phyloP scores from a whole-genome alignment of 2,797 vertebrate species.

The Benthosema pterotum region DNA sequence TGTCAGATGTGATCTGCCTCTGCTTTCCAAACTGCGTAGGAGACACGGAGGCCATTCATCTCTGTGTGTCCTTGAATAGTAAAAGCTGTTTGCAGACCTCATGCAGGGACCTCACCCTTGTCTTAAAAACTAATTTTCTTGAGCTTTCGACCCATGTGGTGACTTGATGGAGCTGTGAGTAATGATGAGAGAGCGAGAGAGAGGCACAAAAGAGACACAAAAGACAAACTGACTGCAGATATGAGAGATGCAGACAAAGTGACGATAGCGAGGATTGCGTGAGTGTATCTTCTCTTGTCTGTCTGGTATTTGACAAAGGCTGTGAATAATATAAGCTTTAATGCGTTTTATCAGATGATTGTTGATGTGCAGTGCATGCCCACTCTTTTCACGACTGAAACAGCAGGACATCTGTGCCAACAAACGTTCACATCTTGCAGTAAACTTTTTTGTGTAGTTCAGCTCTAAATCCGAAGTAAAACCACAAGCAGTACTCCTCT shows the following conservation, averaged over 20 bases:
- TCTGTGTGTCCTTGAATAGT: constrained; percentile 66
- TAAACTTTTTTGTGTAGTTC: too few species aligned
- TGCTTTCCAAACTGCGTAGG: constrained; percentile 38
- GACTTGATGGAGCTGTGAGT: constrained; percentile 49
- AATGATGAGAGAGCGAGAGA: constrained; percentile 22
- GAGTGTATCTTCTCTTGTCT: not conserved
- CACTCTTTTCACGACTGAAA: not conserved
- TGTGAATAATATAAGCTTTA: not conserved
- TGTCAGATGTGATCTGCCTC: constrained; percentile 26
- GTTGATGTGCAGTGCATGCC: not conserved
- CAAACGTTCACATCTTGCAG: too few species aligned
- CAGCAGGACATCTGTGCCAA: not conserved
- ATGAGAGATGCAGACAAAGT: not conserved
- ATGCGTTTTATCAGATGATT: not conserved
- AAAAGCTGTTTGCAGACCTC: constrained; percentile 56
- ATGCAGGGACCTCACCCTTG: constrained; percentile 48
- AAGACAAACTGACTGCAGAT: not conserved
- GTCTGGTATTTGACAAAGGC: not conserved
- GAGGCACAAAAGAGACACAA: not conserved
- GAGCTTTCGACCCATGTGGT: constrained; percentile 62
- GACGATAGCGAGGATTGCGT: not conserved
- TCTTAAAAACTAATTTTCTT: constrained; percentile 63
- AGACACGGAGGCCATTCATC: constrained; percentile 21
- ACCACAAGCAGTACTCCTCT: too few species aligned
- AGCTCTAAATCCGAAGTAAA: too few species aligned